Conservation (phyloP, 2,888 invertebrate species). For the Ornithoptera alexandrae region DNA sequence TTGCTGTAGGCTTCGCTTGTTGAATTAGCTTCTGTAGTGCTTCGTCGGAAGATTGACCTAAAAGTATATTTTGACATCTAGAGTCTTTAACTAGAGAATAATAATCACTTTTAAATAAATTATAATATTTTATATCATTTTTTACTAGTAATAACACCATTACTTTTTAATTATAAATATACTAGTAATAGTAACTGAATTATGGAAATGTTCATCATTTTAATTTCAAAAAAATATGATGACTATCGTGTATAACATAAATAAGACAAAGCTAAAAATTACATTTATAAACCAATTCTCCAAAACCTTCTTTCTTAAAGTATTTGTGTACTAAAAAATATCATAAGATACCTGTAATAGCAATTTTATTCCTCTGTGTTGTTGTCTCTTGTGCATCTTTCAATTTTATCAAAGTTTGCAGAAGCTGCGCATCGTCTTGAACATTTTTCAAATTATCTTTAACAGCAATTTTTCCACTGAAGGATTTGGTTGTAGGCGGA, state of each 20-base stretch:
- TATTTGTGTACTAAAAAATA: background rate
- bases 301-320: too few relatives aligned
- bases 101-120: background rate
- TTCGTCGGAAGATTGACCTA: conserved; percentile 72
- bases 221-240: too few relatives aligned
- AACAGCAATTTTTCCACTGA: conserved; percentile 65
- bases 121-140: background rate
- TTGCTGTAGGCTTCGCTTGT: conserved; percentile 57
- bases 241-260: too few relatives aligned
- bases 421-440: conserved; percentile 68
- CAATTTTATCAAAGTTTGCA: conserved; percentile 74
- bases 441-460: conserved; percentile 62
- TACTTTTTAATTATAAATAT: background rate
- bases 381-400: conserved; percentile 72
- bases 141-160: background rate
- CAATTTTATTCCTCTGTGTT: conserved; percentile 63
- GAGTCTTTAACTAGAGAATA: background rate
- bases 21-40: conserved; percentile 66
- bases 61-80: background rate
- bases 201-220: too few relatives aligned
- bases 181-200: too few relatives aligned
- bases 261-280: too few relatives aligned
- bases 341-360: conserved; percentile 58
- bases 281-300: too few relatives aligned
- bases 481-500: conserved; percentile 54